A percentile compares a stretch with the other conserved stretches of the same genome.
Evolutionary conservation across 2,113 vertebrate species (phyloP).

Genomic region (Planiliza haematocheilus): DNA sequence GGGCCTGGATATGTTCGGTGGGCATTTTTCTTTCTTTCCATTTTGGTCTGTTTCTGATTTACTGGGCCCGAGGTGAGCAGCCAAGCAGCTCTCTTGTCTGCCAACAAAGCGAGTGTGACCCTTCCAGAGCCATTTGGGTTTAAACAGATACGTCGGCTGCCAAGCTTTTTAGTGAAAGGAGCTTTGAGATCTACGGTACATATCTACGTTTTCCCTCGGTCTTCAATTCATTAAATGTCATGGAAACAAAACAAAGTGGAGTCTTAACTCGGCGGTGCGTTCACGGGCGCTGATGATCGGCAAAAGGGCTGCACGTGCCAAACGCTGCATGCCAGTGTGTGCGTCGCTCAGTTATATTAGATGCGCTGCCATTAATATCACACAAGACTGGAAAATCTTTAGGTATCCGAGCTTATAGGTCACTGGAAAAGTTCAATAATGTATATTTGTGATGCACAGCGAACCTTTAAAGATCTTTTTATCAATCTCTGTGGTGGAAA

Average conservation of each 20-base stretch:
- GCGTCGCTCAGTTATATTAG: neutral
- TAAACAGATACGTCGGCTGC: conserved; percentile 50
- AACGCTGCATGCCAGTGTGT: neutral
- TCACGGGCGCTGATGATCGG: conserved; percentile 14
- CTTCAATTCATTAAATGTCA: conserved; percentile 28
- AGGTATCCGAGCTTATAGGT: neutral
- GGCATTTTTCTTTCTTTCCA: conserved; percentile 60
- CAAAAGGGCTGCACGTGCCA: conserved; percentile 5
- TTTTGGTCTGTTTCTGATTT: conserved; percentile 78
- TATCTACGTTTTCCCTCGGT: conserved; percentile 41
- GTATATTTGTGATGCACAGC: neutral
- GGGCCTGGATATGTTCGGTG: conserved; percentile 48
- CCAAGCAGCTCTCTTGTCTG: conserved; percentile 64
- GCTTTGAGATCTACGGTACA: conserved; percentile 28
- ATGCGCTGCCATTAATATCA: conserved; percentile 4
- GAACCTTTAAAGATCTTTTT: neutral
- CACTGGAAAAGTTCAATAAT: conserved; percentile 13
- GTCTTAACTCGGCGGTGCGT: conserved; percentile 15
- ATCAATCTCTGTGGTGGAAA: neutral
- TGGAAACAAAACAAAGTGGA: conserved; percentile 50
- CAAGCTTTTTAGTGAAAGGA: conserved; percentile 56
- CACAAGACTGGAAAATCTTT: conserved; percentile 17
- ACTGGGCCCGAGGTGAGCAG: conserved; percentile 54
- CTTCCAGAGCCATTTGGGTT: conserved; percentile 55
- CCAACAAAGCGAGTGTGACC: conserved; percentile 59